Conservation (phyloP, 2,113 vertebrate genomes). For the Acanthisitta chloris region DNA sequence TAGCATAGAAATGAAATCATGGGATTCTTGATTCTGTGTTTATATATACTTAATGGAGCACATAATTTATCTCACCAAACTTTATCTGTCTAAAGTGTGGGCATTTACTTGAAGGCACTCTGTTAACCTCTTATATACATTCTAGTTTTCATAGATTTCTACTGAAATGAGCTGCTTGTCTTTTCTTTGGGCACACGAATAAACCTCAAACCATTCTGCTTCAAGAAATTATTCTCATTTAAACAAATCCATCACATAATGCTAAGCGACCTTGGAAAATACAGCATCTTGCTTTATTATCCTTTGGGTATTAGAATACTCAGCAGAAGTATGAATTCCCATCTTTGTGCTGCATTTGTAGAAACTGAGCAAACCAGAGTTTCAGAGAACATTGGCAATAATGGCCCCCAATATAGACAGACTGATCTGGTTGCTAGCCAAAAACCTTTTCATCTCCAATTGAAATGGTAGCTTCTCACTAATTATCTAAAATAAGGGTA, state of each 20-base stretch:
- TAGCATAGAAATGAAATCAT: background rate
- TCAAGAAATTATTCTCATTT: background rate
- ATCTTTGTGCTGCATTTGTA: background rate
- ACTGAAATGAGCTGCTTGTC: background rate
- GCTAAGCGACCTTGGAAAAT: background rate
- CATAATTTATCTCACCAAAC: background rate
- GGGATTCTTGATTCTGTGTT: background rate
- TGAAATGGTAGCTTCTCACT: background rate
- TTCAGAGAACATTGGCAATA: background rate
- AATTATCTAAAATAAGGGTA: background rate
- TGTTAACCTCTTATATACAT: background rate
- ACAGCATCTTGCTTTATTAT: background rate
- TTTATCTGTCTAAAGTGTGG: background rate
- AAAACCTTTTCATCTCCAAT: background rate
- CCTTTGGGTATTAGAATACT: background rate
- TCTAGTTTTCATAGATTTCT: background rate
- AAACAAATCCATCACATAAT: background rate
- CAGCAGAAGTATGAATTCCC: background rate
- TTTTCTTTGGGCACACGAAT: background rate
- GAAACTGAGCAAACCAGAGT: background rate
- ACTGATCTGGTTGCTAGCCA: background rate
- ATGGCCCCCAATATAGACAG: fast-evolving
- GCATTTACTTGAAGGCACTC: background rate
- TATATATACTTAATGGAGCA: background rate
- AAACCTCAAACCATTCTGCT: background rate